phyloP scores from a whole-genome alignment of 2,888 invertebrate species.

The Stenchaetothrips biformis region DNA sequence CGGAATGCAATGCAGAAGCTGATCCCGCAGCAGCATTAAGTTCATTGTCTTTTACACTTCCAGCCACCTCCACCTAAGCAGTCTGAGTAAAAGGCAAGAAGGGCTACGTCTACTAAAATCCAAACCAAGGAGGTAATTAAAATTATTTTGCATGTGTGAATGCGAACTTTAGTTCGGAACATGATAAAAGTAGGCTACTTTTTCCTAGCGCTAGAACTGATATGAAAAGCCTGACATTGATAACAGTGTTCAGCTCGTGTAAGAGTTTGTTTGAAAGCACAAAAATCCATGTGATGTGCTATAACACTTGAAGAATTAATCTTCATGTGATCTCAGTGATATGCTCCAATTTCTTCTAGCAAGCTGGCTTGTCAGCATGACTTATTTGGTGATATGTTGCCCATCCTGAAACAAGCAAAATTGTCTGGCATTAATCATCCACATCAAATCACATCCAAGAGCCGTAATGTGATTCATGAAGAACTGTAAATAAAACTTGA shows the following conservation, averaged over 20 bases:
- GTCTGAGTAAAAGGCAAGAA: conserved; percentile 90
- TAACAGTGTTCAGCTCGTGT: not conserved
- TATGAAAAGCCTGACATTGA: not conserved
- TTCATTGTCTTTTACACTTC: conserved; percentile 48
- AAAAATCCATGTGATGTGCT: not conserved
- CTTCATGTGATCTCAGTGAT: not conserved
- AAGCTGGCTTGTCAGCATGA: not conserved
- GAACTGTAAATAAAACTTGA: not conserved
- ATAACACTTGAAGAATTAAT: not conserved
- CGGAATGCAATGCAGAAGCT: not conserved
- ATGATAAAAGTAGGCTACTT: conserved; percentile 49
- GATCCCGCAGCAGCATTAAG: conserved; percentile 44
- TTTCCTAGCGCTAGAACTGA: not conserved
- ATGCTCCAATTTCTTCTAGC: not conserved
- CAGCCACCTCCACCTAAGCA: conserved; percentile 71
- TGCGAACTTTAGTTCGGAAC: conserved; percentile 83
- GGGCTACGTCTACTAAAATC: conserved; percentile 85
- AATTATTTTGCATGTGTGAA: conserved; percentile 90
- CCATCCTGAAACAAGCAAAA: not conserved
- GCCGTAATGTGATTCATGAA: not conserved
- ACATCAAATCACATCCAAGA: not conserved
- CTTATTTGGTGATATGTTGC: not conserved
- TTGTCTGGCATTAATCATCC: not conserved
- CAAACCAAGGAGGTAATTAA: conserved; percentile 90
- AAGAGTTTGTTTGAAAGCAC: not conserved